Evolutionary conservation across 2,888 invertebrate genomes (phyloP).

Genomic region (Anthrax anthrax): DNA sequence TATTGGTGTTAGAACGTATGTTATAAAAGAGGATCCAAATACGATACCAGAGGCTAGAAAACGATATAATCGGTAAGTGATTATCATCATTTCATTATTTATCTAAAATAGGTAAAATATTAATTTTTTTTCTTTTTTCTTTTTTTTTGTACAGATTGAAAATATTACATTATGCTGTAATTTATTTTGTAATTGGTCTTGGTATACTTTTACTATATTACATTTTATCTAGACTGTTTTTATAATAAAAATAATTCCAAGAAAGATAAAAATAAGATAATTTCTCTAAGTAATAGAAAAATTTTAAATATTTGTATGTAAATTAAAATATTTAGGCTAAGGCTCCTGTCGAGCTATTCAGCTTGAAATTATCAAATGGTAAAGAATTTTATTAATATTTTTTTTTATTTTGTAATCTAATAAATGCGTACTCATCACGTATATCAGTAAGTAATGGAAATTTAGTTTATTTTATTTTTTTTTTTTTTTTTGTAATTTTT

Average conservation of each 20-base stretch:
- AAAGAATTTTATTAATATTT: no score
- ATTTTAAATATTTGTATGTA: no score
- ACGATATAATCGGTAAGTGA: constrained; percentile 42
- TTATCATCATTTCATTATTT: neutral
- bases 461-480: no score
- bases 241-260: neutral
- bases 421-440: no score
- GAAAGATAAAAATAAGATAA: no score
- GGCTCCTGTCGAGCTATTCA: no score
- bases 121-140: neutral
- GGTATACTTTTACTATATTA: constrained; percentile 8
- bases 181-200: constrained; percentile 10
- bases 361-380: no score
- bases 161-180: constrained; percentile 11
- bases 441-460: no score
- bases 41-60: constrained; percentile 48
- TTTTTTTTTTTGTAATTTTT: no score
- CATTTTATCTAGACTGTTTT: constrained; percentile 8
- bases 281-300: no score
- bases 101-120: constrained; percentile 39
- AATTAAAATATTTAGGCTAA: no score
- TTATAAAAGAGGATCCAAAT: constrained; percentile 62
- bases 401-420: no score
- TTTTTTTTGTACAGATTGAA: constrained; percentile 11
- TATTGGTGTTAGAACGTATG: constrained; percentile 54